Evolutionary conservation across 2,888 invertebrate species (phyloP).

Genomic region (Caradrina clavipalpis): DNA sequence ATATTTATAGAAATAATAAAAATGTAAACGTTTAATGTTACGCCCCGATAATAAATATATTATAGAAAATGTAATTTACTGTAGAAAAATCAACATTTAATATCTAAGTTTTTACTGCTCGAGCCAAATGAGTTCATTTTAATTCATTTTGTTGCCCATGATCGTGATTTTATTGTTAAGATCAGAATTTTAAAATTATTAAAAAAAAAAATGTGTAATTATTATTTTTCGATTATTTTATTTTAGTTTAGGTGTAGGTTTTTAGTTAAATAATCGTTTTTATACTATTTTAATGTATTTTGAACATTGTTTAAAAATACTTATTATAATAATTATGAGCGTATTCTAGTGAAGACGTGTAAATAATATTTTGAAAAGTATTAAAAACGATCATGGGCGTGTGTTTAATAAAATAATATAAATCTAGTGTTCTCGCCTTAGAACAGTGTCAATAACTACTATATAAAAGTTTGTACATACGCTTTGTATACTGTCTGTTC

Average conservation of each 20-base stretch:
- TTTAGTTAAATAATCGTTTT: background rate
- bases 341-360: constrained; percentile 30
- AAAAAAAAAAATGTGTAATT: too few relatives aligned
- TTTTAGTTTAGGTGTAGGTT: background rate
- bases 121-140: constrained; percentile 18
- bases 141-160: constrained; percentile 18
- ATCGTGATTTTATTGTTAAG: background rate
- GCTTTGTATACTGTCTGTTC: constrained; percentile 79
- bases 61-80: constrained; percentile 47
- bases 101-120: constrained; percentile 31
- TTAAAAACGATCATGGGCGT: constrained; percentile 42
- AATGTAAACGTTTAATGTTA: constrained; percentile 35
- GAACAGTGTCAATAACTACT: constrained; percentile 77
- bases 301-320: constrained; percentile 1
- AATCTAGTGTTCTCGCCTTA: constrained; percentile 73
- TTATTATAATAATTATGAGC: background rate
- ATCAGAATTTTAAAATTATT: background rate
- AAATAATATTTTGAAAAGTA: constrained; percentile 41
- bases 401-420: constrained; percentile 47
- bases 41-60: constrained; percentile 36
- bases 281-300: background rate
- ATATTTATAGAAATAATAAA: constrained; percentile 45
- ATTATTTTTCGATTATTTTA: background rate
- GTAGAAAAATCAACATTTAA: constrained; percentile 23
- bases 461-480: constrained; percentile 72